These are phyloP conservation scores for Popillia japonica DNA, from an alignment of 1,140 invertebrate genomes.

Conservation along the genomic window DNA sequence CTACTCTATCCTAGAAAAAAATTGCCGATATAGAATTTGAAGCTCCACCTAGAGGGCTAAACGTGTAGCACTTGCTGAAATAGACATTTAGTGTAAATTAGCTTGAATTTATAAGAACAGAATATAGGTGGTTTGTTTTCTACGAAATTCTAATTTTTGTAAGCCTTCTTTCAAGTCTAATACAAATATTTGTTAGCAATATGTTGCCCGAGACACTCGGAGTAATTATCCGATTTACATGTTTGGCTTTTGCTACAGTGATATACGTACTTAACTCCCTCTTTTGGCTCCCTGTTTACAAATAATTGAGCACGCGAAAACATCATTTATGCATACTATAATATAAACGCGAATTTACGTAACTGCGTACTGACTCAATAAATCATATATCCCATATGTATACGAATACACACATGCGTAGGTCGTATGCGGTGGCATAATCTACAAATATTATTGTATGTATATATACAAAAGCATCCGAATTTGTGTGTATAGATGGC, in stretches of 20 bases:
- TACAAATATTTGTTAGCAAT: background rate
- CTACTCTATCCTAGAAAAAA: too few species aligned
- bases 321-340: background rate
- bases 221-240: background rate
- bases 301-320: constrained; percentile 7
- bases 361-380: constrained; percentile 5
- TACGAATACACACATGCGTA: background rate
- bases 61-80: too few species aligned
- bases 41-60: too few species aligned
- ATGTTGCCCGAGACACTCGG: background rate
- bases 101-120: too few species aligned
- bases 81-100: too few species aligned
- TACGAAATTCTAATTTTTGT: too few species aligned
- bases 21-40: too few species aligned
- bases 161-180: too few species aligned
- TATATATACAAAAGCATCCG: background rate
- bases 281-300: background rate
- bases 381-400: background rate
- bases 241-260: background rate
- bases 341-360: background rate
- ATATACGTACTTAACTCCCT: background rate
- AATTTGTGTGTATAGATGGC: background rate
- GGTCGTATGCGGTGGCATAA: background rate
- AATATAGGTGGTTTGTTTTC: too few species aligned
- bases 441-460: constrained; percentile 7